Evolutionary conservation across 2,888 invertebrate genomes (phyloP).

Genomic region (Osmoderma eremita): DNA sequence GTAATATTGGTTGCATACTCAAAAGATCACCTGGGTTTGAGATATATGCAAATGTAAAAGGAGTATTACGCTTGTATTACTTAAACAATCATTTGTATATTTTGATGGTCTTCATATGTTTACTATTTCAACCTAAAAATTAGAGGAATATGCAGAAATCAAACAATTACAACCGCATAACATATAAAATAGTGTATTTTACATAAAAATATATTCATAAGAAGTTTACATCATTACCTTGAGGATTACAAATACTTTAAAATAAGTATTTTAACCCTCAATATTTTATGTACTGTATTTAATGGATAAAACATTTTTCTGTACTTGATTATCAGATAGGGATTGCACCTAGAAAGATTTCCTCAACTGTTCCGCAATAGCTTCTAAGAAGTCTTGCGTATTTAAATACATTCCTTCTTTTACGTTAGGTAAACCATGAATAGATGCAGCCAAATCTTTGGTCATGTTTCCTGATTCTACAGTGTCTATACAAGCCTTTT

Average conservation of each 20-base stretch:
- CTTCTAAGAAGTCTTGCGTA: conserved; percentile 87
- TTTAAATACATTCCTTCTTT: conserved; percentile 84
- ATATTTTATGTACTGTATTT: too few relatives aligned
- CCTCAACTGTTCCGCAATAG: conserved; percentile 79
- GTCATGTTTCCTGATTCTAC: conserved; percentile 88
- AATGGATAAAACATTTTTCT: background rate
- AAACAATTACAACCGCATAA: background rate
- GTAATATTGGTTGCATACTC: too few relatives aligned
- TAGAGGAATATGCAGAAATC: too few relatives aligned
- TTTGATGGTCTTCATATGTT: too few relatives aligned
- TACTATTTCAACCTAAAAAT: too few relatives aligned
- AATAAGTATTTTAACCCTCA: conserved; percentile 16
- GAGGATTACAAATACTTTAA: conserved; percentile 21
- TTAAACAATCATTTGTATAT: too few relatives aligned
- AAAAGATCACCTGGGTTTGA: too few relatives aligned
- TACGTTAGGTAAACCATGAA: conserved; percentile 83
- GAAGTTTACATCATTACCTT: background rate
- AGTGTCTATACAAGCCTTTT: conserved; percentile 85
- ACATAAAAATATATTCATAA: conserved; percentile 29
- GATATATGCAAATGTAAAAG: too few relatives aligned
- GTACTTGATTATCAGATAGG: background rate
- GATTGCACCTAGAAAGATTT: conserved; percentile 51
- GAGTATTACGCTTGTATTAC: too few relatives aligned
- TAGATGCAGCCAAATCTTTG: conserved; percentile 88
- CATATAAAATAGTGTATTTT: conserved; percentile 35